phyloP scores from a whole-genome alignment of 2,113 vertebrate species.

The Pseudorasbora parva region DNA sequence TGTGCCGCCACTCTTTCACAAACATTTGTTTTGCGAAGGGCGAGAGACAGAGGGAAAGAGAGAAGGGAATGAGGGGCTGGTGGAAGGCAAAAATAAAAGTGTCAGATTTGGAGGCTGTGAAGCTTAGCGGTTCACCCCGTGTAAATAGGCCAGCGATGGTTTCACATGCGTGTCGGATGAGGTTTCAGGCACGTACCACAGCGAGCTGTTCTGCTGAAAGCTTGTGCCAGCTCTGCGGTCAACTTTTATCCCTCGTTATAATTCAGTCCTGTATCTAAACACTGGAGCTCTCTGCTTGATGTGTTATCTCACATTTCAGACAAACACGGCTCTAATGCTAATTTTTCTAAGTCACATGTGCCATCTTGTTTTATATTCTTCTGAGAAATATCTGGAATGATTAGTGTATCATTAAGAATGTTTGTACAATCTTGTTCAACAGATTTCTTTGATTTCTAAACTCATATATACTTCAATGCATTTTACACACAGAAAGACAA shows the following conservation, averaged over 20 bases:
- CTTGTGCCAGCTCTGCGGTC: slow-evolving; percentile 24
- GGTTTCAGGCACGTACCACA: slow-evolving; percentile 41
- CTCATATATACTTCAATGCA: neutral
- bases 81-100: slow-evolving; percentile 40
- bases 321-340: neutral
- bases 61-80: neutral
- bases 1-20: slow-evolving; percentile 27
- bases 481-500: neutral
- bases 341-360: neutral
- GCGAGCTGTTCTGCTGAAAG: slow-evolving; percentile 27
- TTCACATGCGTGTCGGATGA: slow-evolving; percentile 38
- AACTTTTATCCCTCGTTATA: slow-evolving; percentile 37
- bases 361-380: slow-evolving; percentile 1
- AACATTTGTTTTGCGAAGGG: slow-evolving; percentile 37
- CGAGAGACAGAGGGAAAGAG: neutral
- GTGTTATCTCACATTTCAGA: slow-evolving; percentile 13
- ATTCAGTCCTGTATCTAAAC: slow-evolving; percentile 37
- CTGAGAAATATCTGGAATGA: neutral
- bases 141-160: slow-evolving; percentile 35
- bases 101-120: slow-evolving; percentile 44
- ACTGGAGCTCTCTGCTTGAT: neutral
- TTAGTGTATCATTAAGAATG: neutral
- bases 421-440: neutral
- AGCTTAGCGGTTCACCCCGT: slow-evolving; percentile 39
- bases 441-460: neutral